Conservation (phyloP, 2,797 vertebrate species). For the Cynopterus sphinx region DNA sequence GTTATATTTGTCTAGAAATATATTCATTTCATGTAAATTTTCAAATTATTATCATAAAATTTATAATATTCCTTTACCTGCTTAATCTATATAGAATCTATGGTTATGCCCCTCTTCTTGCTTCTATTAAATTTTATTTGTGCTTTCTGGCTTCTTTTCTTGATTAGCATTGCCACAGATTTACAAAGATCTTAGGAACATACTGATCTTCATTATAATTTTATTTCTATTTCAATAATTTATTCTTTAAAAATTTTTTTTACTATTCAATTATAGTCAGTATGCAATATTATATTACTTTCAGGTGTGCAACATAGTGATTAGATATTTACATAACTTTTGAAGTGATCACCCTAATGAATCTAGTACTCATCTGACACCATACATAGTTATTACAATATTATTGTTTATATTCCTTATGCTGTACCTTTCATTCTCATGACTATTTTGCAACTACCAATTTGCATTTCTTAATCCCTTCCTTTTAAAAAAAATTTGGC, state of each 20-base stretch:
- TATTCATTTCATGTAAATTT: constrained; percentile 10
- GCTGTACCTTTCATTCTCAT: too few relatives aligned
- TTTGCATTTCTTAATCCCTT: too few relatives aligned
- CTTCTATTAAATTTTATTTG: neutral
- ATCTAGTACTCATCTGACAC: too few relatives aligned
- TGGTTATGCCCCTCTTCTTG: neutral
- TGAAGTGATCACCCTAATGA: too few relatives aligned
- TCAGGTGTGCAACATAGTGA: too few relatives aligned
- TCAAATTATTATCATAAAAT: constrained; percentile 26
- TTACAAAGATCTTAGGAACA: neutral
- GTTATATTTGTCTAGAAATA: constrained; percentile 21
- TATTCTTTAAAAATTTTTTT: neutral
- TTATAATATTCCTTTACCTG: neutral
- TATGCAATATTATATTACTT: too few relatives aligned
- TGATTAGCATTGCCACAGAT: neutral
- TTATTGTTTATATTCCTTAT: too few relatives aligned
- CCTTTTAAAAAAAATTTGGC: too few relatives aligned
- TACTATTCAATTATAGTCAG: too few relatives aligned
- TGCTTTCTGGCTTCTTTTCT: neutral
- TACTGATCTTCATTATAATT: neutral
- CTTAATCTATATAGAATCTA: neutral
- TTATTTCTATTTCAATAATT: constrained; percentile 35
- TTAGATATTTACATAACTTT: too few relatives aligned
- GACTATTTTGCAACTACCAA: too few relatives aligned
- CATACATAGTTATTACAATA: too few relatives aligned